Evolutionary conservation across 2,113 vertebrate species (phyloP), one percentile per base, ranked within the genome.

Genomic region (Indicator indicator): DNA sequence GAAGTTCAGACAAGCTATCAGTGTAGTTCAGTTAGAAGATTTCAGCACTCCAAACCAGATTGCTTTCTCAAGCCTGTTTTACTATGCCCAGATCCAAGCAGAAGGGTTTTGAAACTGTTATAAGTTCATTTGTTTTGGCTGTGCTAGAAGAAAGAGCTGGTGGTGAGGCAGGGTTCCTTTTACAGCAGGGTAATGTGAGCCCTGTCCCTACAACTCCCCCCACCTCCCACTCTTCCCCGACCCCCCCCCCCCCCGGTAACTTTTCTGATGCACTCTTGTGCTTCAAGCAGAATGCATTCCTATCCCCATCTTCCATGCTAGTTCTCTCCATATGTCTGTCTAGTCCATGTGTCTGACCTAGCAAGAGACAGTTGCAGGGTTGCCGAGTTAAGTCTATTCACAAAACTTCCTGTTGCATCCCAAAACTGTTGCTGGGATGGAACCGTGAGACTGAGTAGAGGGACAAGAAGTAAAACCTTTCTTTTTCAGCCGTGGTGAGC

Each of bases 71-170:
- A 64, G 28, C 38, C 13, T 52, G 3, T 3, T 76, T 69, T 81
- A 78, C 52, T 4, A 26, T 38, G n/a, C 55, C 5, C 44, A 8
- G 75, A 33, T 64, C n/a, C 11, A 54, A 16, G 24, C 14, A 85
- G 38, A 40, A 71, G n/a, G 10, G 67, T 83, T 73, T 5, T 11
- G 76, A 16, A 67, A 59, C 7, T 28, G 36, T 20, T 50, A 0
- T 0, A n/a, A 33, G 33, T 63, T 40, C 0, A 0, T 38, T 33
- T n/a, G 40, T 0, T 56, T 71, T 56, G 71, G 64, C 33, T 36
- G 67, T 71, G 42, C 30, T 75, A 26, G 27, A 7, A 54, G 30
- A 36, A 54, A 26, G 69, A 46, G 42, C 16, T 19, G 7, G 11
- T 5, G 60, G 15, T 42, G 40, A 63, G 48, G 48, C 33, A 58